Evolutionary conservation across 2,113 vertebrate species (phyloP), one percentile per base, ranked within the genome.

Genomic region (Oryzias javanicus): DNA sequence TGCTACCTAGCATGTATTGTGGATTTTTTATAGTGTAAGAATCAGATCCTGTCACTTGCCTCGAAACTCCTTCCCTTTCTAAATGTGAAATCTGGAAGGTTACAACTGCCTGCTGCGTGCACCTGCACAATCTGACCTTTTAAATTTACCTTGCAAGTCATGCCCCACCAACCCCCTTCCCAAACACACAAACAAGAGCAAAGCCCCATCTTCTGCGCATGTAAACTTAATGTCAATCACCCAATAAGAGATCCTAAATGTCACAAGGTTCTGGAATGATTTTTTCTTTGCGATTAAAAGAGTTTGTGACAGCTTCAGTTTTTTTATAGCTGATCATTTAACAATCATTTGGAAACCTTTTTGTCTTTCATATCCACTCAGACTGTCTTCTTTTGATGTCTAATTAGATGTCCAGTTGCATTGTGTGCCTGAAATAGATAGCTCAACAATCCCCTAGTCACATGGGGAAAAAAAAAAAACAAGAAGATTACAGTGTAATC

Each of bases 71-170:
- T 55, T 41, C n/a, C 16, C 27, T 54, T 20, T 4, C 15, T 48
- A 54, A 60, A 69, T 54, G 42, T 67, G 44, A 57, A 71, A 25
- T 60, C n/a, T 19, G 25, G 70, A 80, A 72, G 78, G 74, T 80
- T 76, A 67, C 50, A 67, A 76, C 56, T 58, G 68, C 47, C 47
- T 50, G 67, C 74, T 78, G 49, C 78, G 81, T 67, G 56, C 48
- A 70, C 75, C 59, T 82, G 84, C 77, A 81, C 68, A 78, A 68
- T 70, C 76, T 82, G 88, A 87, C 86, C 86, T 85, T 83, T 84
- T 82, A 82, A 83, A 86, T 90, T 90, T 89, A 82, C 75, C 73
- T 65, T 80, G 82, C 86, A 82, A 89, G 76, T 90, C 84, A 82
- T 4, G 22, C 18, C 8, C 47, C 40, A 16, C 49, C 3, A 55